Conservation (phyloP, 2,113 vertebrate species). For the Anarhynchus alexandrinus region DNA sequence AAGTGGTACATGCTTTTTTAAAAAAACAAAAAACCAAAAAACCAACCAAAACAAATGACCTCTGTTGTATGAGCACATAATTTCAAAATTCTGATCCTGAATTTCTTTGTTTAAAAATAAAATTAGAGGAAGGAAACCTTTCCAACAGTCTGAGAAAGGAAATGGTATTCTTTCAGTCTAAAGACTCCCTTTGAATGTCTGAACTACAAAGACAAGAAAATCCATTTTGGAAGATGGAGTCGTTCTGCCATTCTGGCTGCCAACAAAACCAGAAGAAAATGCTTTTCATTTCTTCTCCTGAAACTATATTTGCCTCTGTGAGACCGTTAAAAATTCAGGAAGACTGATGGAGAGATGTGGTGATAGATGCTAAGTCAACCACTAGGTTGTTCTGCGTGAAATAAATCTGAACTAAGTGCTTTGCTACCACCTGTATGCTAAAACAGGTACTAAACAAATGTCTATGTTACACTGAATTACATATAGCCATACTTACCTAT, state of each 20-base stretch:
- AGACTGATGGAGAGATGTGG: background rate
- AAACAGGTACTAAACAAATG: background rate
- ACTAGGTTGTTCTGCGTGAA: background rate
- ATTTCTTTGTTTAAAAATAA: background rate
- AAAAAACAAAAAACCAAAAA: background rate
- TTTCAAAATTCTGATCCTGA: background rate
- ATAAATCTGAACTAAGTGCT: background rate
- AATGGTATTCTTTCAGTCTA: background rate
- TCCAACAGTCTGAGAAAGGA: background rate
- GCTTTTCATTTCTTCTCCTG: background rate
- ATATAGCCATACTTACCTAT: background rate
- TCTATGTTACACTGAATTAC: background rate
- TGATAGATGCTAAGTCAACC: background rate
- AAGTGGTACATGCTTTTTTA: background rate
- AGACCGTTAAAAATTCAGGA: background rate
- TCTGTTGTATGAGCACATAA: background rate
- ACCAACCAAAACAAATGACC: background rate
- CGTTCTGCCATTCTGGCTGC: background rate
- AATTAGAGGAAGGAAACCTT: background rate
- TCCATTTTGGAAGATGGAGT: background rate
- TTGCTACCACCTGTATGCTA: background rate
- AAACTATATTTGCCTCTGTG: background rate
- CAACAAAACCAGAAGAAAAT: background rate
- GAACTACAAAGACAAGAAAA: background rate
- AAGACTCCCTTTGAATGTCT: background rate